A percentile compares a stretch with the other conserved stretches of the same genome.
Evolutionary conservation across 1,140 invertebrate genomes (phyloP).

Genomic region (Saccostrea echinata): DNA sequence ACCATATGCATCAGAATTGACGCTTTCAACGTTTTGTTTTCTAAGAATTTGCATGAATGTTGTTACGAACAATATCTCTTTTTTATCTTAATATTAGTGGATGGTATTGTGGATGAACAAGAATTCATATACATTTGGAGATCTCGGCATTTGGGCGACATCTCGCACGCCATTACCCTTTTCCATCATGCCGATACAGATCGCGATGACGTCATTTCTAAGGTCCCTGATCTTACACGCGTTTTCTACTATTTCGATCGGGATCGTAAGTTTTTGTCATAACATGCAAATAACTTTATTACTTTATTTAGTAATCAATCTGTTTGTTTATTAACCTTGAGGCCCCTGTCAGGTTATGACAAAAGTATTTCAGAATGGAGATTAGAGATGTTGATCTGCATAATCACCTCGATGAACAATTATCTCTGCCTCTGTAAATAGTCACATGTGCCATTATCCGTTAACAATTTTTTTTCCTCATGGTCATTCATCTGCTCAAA

Average conservation of each 20-base stretch:
- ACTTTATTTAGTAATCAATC: neutral
- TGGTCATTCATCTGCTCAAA: neutral
- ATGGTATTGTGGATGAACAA: conserved; percentile 44
- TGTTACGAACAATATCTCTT: neutral
- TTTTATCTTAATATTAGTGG: conserved; percentile 31
- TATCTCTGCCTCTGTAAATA: neutral
- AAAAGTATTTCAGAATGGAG: neutral
- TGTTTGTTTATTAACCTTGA: neutral
- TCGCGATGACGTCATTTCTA: conserved; percentile 40
- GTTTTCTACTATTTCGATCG: conserved; percentile 57
- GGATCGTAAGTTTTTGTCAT: conserved; percentile 43
- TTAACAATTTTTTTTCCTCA: neutral
- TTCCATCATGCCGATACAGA: conserved; percentile 55
- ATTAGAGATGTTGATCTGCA: neutral
- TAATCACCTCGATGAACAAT: neutral
- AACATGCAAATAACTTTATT: neutral
- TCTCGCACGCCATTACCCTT: conserved; percentile 25
- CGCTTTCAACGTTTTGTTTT: too few species aligned
- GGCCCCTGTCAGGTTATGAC: neutral
- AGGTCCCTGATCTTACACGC: conserved; percentile 50
- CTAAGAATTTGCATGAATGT: too few species aligned
- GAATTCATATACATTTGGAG: conserved; percentile 55
- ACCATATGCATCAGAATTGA: too few species aligned
- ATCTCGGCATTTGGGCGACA: conserved; percentile 42
- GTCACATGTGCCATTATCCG: neutral